These are phyloP conservation scores for Coptotermes formosanus DNA, from an alignment of 1,140 invertebrate species.

Conservation along the genomic window DNA sequence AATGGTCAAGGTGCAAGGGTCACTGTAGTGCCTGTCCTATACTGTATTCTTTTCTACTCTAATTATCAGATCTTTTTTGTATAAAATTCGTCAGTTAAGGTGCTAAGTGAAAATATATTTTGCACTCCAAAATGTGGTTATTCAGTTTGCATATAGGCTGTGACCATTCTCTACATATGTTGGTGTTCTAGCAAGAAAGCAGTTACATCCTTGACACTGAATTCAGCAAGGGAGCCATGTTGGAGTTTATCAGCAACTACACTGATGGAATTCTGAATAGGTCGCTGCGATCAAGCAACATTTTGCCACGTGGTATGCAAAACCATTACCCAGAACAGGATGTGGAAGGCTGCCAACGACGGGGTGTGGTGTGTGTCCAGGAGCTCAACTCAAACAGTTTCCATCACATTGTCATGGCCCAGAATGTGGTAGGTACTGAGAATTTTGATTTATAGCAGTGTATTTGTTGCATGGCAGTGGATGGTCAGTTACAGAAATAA, in stretches of 20 bases:
- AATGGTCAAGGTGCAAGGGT: too few species aligned
- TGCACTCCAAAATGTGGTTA: too few species aligned
- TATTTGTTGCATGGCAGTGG: too few species aligned
- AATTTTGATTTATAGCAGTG: too few species aligned
- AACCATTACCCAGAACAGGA: constrained; percentile 21
- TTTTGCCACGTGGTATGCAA: background rate
- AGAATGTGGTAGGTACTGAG: constrained; percentile 36
- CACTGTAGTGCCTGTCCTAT: too few species aligned
- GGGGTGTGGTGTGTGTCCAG: constrained; percentile 48
- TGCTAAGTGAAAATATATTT: too few species aligned
- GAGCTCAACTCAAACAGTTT: constrained; percentile 57
- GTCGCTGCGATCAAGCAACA: constrained; percentile 37
- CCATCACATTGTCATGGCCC: constrained; percentile 42
- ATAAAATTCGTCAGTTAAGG: too few species aligned
- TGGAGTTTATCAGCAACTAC: constrained; percentile 47
- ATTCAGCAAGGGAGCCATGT: constrained; percentile 42
- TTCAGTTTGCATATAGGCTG: too few species aligned
- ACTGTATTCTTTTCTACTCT: too few species aligned
- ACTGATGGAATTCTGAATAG: constrained; percentile 42
- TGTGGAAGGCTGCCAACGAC: background rate
- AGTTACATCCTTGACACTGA: constrained; percentile 42
- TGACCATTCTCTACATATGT: too few species aligned
- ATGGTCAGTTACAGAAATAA: too few species aligned
- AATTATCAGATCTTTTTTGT: too few species aligned
- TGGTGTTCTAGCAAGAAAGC: constrained; percentile 45